Evolutionary conservation across 2,113 vertebrate genomes (phyloP).

Genomic region (Ciconia stormi): DNA sequence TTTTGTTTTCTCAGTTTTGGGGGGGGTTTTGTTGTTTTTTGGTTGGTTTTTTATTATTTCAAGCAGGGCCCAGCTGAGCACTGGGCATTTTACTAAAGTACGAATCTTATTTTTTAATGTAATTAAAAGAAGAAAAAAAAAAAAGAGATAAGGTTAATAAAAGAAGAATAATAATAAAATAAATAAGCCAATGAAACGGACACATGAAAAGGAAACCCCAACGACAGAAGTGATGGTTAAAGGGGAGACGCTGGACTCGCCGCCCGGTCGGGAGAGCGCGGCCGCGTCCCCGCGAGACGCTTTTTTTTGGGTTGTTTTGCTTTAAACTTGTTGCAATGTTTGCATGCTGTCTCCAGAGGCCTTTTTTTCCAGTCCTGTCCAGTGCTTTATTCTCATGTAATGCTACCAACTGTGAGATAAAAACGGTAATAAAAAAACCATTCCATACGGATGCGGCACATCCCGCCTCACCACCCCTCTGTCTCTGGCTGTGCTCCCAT

Average conservation of each 20-base stretch:
- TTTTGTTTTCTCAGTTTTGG: background rate
- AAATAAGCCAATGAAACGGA: constrained; percentile 34
- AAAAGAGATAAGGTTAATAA: background rate
- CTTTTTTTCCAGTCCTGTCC: constrained; percentile 88
- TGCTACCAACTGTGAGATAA: constrained; percentile 88
- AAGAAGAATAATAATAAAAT: constrained; percentile 47
- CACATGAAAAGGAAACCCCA: constrained; percentile 25
- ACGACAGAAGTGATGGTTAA: constrained; percentile 58
- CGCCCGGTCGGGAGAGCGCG: background rate
- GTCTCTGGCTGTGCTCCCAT: background rate
- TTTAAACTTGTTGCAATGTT: constrained; percentile 78
- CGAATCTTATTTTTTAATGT: constrained; percentile 80
- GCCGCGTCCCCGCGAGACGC: constrained; percentile 63
- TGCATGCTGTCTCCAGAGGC: constrained; percentile 90
- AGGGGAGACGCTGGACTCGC: constrained; percentile 18
- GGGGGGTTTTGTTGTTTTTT: background rate
- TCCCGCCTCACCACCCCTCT: background rate
- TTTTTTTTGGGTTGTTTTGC: constrained; percentile 73
- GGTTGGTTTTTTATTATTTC: constrained; percentile 73
- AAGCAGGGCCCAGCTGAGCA: constrained; percentile 58
- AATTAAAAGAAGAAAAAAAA: constrained; percentile 45
- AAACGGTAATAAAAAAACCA: constrained; percentile 89
- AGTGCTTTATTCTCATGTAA: constrained; percentile 87
- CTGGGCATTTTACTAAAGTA: constrained; percentile 79
- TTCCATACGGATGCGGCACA: constrained; percentile 79